Base-by-base conservation (phyloP, 2,888 invertebrate species). In the Cerceris rybyensis region DNA sequence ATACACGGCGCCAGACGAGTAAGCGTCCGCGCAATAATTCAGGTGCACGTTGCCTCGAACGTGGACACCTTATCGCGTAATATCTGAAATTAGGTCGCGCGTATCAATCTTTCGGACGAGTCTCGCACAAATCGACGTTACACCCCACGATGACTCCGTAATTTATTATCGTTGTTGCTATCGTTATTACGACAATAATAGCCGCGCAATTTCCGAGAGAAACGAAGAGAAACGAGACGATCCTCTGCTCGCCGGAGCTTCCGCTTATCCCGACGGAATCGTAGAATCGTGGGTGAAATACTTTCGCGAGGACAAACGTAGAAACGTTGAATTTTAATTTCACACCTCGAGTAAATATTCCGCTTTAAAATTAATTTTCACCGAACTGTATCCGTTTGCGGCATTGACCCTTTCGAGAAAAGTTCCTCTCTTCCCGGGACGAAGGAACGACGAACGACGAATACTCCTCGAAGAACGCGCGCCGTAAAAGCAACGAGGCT, bases 11-110 rank as follows among this genome's bases (percentile, higher is more conserved):
- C 71, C 70, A 52, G 55, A 59, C 64, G 67, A 58, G 58, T 50
- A 49, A 63, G 42, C 70, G 63, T 69, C 57, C 71, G 64, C 63
- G 74, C 63, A 61, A 68, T 72, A 75, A 83, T 80, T 86, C 81
- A 84, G 78, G 66, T 78, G 77, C 77, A 66, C 65, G 66, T 46
- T 65, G 8, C 13, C 9, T 67, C 41, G 8, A 70, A 70, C 69
- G 42, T 54, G 69, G 55, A 69, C 74, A 39, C 59, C 55, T 81
- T 82, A 82, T 81, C 82, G 67, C 41, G 46, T 14, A 64, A 61
- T 72, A 77, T 74, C 52, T 68, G 68, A 73, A 82, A 83, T 81
- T 79, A 59, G 81, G 79, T 67, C 79, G 66, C 67, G 9, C 58
- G 55, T 68, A 72, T 70, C 70, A 60, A 75, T 76, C 64, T 64